Evolutionary conservation across 1,140 invertebrate species (phyloP), one percentile per base, ranked within the genome.

Genomic region (Drosophila leontia): DNA sequence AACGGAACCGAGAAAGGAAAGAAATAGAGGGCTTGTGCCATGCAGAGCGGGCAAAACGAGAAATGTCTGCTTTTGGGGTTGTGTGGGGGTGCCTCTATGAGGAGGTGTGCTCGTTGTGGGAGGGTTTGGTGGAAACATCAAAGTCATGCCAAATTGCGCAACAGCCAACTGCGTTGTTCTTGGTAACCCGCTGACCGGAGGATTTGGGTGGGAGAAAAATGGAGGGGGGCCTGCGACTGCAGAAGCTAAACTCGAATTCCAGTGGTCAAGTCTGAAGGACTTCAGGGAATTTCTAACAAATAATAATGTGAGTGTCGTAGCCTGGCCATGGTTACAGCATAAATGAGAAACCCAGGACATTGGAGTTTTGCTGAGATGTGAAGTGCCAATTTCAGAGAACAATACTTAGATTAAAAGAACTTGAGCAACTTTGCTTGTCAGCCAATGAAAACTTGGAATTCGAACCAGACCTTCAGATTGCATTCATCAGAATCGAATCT

Each of bases 81-180:
- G 57, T 55, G 41, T 9, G 45, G 26, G 19, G 42, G 64, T 35
- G 41, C 19, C 19, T 48, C 35, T 41, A 35, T 61, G 39, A 34
- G 70, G 37, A 29, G 34, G 32, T 23, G 5, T 48, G 23, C 45
- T 47, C 23, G 26, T 47, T 37, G 29, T 59, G 32, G 55, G 63
- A 34, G 62, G 45, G 34, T 51, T 58, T 44, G 53, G 12, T 56
- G 50, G 67, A 47, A 71, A 88, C 81, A 84, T 88, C 84, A 90
- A 88, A 88, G 85, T 79, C 68, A 75, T 78, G 59, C 67, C 75
- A 78, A 88, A 90, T 88, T 88, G 85, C 84, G 84, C 84, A 88
- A 88, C 84, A 84, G 78, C 77, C 67, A 83, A 83, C 51, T 78
- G 50, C 56, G 50, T 45, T 58, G 45, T 76, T 76, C 35, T 57